A percentile compares a stretch with the other conserved stretches of the same genome.
phyloP scores from a whole-genome alignment of 2,797 vertebrate genomes.

The Eremophila alpestris region DNA sequence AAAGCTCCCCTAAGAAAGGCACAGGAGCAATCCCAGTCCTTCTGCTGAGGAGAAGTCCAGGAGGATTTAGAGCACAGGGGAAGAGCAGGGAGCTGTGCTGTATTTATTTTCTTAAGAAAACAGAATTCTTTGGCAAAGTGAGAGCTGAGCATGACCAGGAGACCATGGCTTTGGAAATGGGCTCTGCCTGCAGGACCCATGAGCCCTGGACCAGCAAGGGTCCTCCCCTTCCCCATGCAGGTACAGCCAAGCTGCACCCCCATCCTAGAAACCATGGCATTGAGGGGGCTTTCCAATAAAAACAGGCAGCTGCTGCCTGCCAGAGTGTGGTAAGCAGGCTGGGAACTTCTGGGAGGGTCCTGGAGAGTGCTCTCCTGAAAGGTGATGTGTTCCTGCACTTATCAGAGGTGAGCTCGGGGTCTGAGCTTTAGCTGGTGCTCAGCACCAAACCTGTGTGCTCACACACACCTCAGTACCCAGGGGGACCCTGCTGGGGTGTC shows the following conservation, averaged over 20 bases:
- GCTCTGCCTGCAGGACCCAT: background rate
- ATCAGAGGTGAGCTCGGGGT: background rate
- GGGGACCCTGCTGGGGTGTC: accelerated
- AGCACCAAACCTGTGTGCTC: background rate
- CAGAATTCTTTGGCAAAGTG: background rate
- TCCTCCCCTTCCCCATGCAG: background rate
- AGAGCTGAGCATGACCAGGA: background rate
- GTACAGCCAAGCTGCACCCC: background rate
- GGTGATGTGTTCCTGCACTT: background rate
- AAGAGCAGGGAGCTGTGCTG: conserved; percentile 12
- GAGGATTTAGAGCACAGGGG: background rate
- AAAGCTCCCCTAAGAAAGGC: background rate
- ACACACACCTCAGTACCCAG: background rate
- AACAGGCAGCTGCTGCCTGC: background rate
- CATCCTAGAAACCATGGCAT: background rate
- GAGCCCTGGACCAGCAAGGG: accelerated
- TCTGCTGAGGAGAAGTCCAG: background rate
- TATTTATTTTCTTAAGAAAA: background rate
- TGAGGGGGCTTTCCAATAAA: background rate
- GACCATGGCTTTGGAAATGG: background rate
- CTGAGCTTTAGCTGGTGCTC: background rate
- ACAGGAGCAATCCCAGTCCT: background rate
- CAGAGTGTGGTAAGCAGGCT: background rate
- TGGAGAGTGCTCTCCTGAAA: background rate
- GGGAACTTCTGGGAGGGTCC: background rate